A percentile compares a stretch with the other conserved stretches of the same genome.
Conservation (phyloP, 2,888 invertebrate species). For the Crematogaster levior region DNA sequence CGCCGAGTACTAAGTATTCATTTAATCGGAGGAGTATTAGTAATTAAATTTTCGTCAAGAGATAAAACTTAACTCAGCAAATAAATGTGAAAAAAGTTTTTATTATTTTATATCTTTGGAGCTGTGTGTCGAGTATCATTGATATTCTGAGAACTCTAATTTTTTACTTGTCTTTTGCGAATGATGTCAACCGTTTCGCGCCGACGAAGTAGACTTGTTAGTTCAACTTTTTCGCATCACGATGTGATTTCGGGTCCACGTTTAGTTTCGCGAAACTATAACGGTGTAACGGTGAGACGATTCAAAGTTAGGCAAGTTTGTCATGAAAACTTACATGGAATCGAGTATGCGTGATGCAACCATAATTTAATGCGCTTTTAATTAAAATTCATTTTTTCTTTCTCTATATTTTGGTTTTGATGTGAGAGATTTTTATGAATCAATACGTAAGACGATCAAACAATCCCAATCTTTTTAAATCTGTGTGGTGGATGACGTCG, state of each 20-base stretch:
- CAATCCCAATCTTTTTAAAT: slow-evolving; percentile 49
- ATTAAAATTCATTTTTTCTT: slow-evolving; percentile 55
- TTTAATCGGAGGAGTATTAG: neutral
- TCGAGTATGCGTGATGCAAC: neutral
- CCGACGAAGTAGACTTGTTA: slow-evolving; percentile 33
- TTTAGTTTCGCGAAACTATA: slow-evolving; percentile 25
- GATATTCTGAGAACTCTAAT: neutral
- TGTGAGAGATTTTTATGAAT: neutral
- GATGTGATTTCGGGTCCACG: slow-evolving; percentile 14
- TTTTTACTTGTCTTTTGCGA: slow-evolving; percentile 1
- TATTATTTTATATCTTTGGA: neutral
- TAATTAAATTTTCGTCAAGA: neutral
- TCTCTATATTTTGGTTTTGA: neutral
- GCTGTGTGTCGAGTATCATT: neutral
- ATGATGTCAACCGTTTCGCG: slow-evolving; percentile 8
- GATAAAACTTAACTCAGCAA: neutral
- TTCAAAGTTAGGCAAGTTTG: neutral
- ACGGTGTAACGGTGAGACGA: neutral
- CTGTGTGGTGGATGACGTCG: slow-evolving; percentile 59
- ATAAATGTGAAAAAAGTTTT: neutral
- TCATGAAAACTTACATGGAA: slow-evolving; percentile 6
- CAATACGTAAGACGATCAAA: slow-evolving; percentile 9
- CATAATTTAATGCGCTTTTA: slow-evolving; percentile 50
- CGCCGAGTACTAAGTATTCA: neutral
- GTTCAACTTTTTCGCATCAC: slow-evolving; percentile 29